Evolutionary conservation across 2,888 invertebrate genomes (phyloP).

Genomic region (Rhyacophila evoluta): DNA sequence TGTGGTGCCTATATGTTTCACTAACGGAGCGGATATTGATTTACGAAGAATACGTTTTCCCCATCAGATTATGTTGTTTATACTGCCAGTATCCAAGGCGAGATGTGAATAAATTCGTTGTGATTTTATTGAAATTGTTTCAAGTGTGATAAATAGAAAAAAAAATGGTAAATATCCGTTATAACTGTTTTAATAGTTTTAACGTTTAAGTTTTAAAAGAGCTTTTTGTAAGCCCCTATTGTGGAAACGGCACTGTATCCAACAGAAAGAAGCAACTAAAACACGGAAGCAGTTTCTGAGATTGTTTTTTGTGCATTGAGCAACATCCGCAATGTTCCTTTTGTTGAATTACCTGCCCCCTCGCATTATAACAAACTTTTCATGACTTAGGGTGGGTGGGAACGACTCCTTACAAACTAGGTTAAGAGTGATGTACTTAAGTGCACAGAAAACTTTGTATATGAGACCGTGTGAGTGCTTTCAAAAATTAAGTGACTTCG

Average conservation of each 20-base stretch:
- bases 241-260: background rate
- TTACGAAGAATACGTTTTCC: no score
- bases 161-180: no score
- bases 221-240: no score
- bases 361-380: conserved; percentile 49
- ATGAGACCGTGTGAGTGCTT: conserved; percentile 37
- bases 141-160: no score
- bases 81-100: no score
- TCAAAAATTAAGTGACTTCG: conserved; percentile 47
- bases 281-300: conserved; percentile 38
- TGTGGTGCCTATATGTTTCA: no score
- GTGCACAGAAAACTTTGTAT: conserved; percentile 37
- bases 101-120: no score
- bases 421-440: conserved; percentile 47
- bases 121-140: no score
- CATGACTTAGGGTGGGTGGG: background rate
- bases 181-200: no score
- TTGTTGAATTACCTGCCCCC: conserved; percentile 52
- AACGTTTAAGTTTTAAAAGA: no score
- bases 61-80: no score
- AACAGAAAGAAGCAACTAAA: conserved; percentile 28
- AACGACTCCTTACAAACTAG: conserved; percentile 35
- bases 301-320: conserved; percentile 52
- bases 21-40: no score
- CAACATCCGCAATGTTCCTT: conserved; percentile 45